These are phyloP conservation scores for Esperia sulphurella DNA, from an alignment of 2,888 invertebrate genomes.

Conservation along the genomic window DNA sequence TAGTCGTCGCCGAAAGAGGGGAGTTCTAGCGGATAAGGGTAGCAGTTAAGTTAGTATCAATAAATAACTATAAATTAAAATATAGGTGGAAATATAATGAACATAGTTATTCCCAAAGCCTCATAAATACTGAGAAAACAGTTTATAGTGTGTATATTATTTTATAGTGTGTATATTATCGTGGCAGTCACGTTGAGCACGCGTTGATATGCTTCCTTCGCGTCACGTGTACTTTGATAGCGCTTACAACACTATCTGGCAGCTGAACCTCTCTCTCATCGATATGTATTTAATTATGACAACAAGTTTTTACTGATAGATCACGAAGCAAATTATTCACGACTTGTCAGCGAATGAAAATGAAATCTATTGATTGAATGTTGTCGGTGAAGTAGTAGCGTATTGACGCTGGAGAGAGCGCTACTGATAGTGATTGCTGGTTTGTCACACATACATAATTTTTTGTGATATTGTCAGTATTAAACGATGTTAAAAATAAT, in stretches of 20 bases:
- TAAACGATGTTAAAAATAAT: no score
- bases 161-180: constrained; percentile 24
- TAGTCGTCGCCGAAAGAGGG: no score
- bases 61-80: background rate
- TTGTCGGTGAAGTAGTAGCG: no score
- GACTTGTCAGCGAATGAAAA: no score
- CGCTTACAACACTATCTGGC: constrained; percentile 9
- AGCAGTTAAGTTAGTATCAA: no score
- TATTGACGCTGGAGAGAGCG: no score
- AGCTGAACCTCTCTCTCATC: constrained; percentile 15
- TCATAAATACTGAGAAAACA: constrained; percentile 36
- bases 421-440: no score
- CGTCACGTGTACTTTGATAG: constrained; percentile 41
- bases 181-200: constrained; percentile 44
- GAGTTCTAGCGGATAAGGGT: no score
- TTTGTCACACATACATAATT: no score
- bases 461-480: no score
- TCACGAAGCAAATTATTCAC: constrained; percentile 15
- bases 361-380: no score
- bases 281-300: constrained; percentile 22
- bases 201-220: constrained; percentile 30
- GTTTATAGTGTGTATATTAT: constrained; percentile 26
- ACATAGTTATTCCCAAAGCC: constrained; percentile 33
- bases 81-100: constrained; percentile 18
- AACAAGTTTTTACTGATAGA: constrained; percentile 30